Evolutionary conservation across 2,113 vertebrate genomes (phyloP).

Genomic region (Limanda limanda): DNA sequence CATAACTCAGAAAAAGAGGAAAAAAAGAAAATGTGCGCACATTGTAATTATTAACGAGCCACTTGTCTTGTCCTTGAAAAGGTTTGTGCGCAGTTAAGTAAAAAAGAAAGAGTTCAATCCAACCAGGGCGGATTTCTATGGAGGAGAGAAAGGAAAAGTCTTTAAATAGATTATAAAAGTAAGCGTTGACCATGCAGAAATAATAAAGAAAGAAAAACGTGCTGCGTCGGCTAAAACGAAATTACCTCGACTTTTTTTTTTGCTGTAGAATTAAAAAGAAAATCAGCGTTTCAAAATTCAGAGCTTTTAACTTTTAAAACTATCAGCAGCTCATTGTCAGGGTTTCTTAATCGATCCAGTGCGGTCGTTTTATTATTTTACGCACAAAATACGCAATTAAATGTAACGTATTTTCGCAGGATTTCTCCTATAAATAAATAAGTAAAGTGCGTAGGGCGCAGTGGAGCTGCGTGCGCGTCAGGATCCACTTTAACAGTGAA

Average conservation of each 20-base stretch:
- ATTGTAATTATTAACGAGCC: conserved; percentile 67
- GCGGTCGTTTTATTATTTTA: background rate
- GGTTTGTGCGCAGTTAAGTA: conserved; percentile 50
- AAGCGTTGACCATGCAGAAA: background rate
- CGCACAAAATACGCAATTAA: conserved; percentile 11
- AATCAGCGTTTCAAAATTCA: background rate
- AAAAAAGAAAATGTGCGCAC: conserved; percentile 55
- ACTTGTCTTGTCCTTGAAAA: conserved; percentile 59
- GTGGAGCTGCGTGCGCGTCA: conserved; percentile 33
- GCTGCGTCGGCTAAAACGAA: conserved; percentile 13
- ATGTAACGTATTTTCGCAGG: background rate
- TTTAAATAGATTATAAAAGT: background rate
- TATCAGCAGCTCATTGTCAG: background rate
- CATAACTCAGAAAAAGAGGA: conserved; percentile 36
- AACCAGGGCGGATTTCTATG: conserved; percentile 38
- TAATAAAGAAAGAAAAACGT: background rate
- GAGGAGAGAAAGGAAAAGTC: conserved; percentile 11
- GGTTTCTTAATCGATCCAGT: background rate
- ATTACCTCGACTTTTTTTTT: conserved; percentile 8
- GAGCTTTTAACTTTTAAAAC: background rate
- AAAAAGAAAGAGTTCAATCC: conserved; percentile 57
- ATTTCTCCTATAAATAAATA: conserved; percentile 40
- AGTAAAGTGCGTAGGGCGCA: background rate
- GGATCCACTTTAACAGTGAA: conserved; percentile 49
- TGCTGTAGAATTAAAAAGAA: background rate